These are phyloP conservation scores for Ptilorrhoa leucosticta DNA, from an alignment of 2,113 vertebrate genomes.

Conservation along the genomic window DNA sequence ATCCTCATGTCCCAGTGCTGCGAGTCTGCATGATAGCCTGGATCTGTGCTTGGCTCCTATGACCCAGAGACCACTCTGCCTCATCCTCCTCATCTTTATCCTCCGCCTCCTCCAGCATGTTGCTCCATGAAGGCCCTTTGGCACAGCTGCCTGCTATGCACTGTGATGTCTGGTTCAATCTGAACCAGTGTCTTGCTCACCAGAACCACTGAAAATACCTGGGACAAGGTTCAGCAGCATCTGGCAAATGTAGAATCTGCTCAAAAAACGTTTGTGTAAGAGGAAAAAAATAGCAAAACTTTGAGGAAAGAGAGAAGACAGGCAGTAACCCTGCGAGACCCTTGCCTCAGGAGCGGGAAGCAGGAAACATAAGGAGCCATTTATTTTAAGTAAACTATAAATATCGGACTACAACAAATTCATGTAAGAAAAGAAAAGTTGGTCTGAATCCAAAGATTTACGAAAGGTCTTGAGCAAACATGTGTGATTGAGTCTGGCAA, in stretches of 20 bases:
- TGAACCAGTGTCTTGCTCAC: not conserved
- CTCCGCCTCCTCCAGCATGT: not conserved
- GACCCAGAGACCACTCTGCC: not conserved
- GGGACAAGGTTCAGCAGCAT: not conserved
- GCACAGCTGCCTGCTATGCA: rapidly evolving
- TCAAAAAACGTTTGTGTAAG: slow-evolving; percentile 24
- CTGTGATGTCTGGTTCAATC: not conserved
- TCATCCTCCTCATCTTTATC: not conserved
- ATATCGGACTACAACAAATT: slow-evolving; percentile 42
- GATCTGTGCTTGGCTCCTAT: not conserved
- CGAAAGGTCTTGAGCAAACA: slow-evolving; percentile 45
- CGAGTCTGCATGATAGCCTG: not conserved
- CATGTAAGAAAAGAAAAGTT: slow-evolving; percentile 53
- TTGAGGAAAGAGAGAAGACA: slow-evolving; percentile 32
- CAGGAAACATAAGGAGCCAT: slow-evolving; percentile 57
- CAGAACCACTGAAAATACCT: not conserved
- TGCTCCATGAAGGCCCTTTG: not conserved
- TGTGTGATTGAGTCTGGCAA: slow-evolving; percentile 50
- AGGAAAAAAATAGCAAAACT: not conserved
- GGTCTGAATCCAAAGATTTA: slow-evolving; percentile 48
- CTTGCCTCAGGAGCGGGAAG: slow-evolving; percentile 32
- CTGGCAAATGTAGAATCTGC: slow-evolving; percentile 32
- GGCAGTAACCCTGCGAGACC: not conserved
- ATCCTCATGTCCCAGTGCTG: not conserved
- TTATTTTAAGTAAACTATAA: slow-evolving; percentile 70